Base-by-base conservation (phyloP, 2,888 invertebrate species). In the Octodonta nipae region DNA sequence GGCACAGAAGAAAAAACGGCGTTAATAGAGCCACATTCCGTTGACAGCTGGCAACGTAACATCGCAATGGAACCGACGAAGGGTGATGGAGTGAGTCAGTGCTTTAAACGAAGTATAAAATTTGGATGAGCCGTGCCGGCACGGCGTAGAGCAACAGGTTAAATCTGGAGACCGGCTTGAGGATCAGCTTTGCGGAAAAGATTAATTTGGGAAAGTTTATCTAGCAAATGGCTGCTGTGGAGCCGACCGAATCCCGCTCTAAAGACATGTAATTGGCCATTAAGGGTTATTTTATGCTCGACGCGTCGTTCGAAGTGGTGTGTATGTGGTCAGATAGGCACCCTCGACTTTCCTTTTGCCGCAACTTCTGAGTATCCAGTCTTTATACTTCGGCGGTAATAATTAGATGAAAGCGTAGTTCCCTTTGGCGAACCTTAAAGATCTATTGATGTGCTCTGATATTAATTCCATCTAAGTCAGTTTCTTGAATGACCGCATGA, bases 371-470 rank as follows among this genome's bases (percentile, higher is more conserved):
- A 56, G 55, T 56, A 54, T 51, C 50, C 50, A 47, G 51, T 52
- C 52, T 54, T 56, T 56, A 51, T 54, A 55, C 51, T 54, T 54
- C 44, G 43, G 45, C 45, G 50, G 49, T 54, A 51, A 52, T 56
- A 60, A 60, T 59, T 58, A 58, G 56, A 54, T 55, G 53, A 55
- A 55, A 58, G 56, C 56, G 44, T 41, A 30, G 44, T 53, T 50
- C 52, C 50, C 56, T 56, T 55, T 51, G 54, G 42, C 37, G 42
- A 42, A 50, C 54, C 51, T 56, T 54, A 53, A 50, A 53, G 53
- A 55, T 54, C 53, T 52, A 59, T 56, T 55, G 53, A 57, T 47
- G 50, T 44, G 46, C 44, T 41, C 41, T 8, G 12, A 45, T 41
- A 54, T 50, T 58, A 60, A 58, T 56, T 44, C 56, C 50, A 44